These are phyloP conservation scores for Bettongia penicillata DNA, from an alignment of 2,113 vertebrate genomes.

Conservation along the genomic window DNA sequence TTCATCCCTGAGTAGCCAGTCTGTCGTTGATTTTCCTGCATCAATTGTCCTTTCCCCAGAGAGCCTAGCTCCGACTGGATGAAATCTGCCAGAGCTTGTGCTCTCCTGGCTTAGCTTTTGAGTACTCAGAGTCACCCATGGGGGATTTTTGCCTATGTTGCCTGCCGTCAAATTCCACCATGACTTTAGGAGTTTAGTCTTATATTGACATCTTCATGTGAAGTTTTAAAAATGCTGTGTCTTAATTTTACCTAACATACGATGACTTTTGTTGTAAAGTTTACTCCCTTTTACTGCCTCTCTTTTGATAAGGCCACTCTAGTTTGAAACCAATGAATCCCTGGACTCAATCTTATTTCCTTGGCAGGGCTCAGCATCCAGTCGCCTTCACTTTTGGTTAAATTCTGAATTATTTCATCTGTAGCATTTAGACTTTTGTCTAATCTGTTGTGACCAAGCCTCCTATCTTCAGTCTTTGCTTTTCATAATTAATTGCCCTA, in stretches of 20 bases:
- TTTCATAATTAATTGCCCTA: too few species aligned
- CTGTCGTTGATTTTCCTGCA: not conserved
- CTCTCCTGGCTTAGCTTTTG: not conserved
- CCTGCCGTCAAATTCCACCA: not conserved
- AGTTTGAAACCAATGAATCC: not conserved
- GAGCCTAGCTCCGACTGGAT: rapidly evolving
- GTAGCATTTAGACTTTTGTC: too few species aligned
- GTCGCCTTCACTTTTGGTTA: not conserved
- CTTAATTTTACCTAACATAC: not conserved
- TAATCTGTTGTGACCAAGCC: too few species aligned
- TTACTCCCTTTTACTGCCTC: not conserved
- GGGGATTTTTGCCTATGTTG: not conserved
- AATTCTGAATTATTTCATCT: not conserved
- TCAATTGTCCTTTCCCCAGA: not conserved
- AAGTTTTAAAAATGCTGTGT: not conserved
- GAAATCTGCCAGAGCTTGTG: not conserved
- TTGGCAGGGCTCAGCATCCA: not conserved
- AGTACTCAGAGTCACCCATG: not conserved
- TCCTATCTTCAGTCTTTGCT: too few species aligned
- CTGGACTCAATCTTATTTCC: not conserved
- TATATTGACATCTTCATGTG: not conserved
- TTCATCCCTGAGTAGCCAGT: not conserved
- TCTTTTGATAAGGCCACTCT: not conserved
- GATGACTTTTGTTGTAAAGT: not conserved
- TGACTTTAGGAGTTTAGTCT: not conserved